phyloP scores from a whole-genome alignment of 2,797 vertebrate species.

The Botia kubotai region DNA sequence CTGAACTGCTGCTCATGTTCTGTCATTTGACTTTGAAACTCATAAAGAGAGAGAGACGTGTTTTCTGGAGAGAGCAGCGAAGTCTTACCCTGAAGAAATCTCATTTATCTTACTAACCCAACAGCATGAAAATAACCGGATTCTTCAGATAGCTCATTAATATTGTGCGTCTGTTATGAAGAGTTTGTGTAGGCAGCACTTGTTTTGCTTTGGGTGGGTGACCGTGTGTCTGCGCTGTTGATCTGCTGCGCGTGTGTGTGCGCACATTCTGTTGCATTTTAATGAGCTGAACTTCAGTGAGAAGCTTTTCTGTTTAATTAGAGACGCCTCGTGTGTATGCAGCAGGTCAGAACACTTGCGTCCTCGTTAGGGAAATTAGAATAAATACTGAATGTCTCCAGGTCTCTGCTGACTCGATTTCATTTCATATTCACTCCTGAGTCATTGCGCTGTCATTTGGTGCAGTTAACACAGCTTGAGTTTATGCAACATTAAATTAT shows the following conservation, averaged over 20 bases:
- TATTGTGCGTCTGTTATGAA: neutral
- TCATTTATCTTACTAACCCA: too few species aligned
- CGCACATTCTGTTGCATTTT: constrained; percentile 9
- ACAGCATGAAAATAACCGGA: neutral
- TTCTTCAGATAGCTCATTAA: neutral
- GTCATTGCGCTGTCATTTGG: neutral
- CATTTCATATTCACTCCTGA: constrained; percentile 13
- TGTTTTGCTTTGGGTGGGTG: neutral
- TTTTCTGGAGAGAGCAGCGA: neutral
- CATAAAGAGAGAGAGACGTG: neutral
- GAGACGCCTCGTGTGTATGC: neutral
- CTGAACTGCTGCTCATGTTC: neutral
- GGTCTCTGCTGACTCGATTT: neutral
- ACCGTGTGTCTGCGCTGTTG: neutral
- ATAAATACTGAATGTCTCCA: neutral
- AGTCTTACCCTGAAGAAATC: neutral
- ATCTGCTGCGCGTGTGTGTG: constrained; percentile 6
- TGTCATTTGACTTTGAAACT: neutral
- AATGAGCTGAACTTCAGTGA: constrained; percentile 14
- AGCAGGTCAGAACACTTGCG: neutral
- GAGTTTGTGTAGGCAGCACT: neutral
- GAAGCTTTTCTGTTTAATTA: constrained; percentile 27
- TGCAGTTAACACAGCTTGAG: neutral
- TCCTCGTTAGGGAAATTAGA: constrained; percentile 31
- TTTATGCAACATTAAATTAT: neutral